Base-by-base conservation (phyloP, 2,113 vertebrate genomes). In the Entelurus aequoreus region DNA sequence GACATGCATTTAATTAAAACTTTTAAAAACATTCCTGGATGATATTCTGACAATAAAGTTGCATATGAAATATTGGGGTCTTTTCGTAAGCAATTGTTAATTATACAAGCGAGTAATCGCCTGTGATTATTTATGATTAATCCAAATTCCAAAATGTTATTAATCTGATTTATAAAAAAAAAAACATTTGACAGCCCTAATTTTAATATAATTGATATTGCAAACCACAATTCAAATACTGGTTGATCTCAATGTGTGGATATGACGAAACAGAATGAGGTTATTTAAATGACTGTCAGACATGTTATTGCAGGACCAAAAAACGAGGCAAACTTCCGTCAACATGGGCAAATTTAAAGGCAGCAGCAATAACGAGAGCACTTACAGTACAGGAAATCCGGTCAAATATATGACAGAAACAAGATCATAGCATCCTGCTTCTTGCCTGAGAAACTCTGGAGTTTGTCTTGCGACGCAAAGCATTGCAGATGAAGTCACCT, bases 401-500 rank as follows among this genome's bases (percentile, higher is more conserved):
- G 35, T 42, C 37, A 44, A 44, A 61, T 37, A 66, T 48, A 49
- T 36, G 15, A 47, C 57, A 52, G 21, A 62, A 65, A 60, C n/a
- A 21, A 40, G 9, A 35, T 74, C 63, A 70, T 74, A 82, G 86
- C 42, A 66, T 66, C 57, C 0, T 78, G 77, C 84, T 84, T 65
- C 75, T 90, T 66, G 93, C 95, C 73, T 86, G 91, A 60, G 93
- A 91, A 48, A 98, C 95, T 80, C 93, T 99, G n/a, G 95, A 98
- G 81, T 93, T 95, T 69, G 94, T 96, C 68, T 88, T 88, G 82
- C 94, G 93, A 63, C 88, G 83, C 72, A 98, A 87, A 70, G 90
- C 90, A 62, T 79, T 90, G 85, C 95, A 98, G 79, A 98, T 97
- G 82, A 95, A 99, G 71, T 96, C 89, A 19, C 94, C 95, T 52